Conservation (phyloP, 2,888 invertebrate species). For the Lasius fuliginosus region DNA sequence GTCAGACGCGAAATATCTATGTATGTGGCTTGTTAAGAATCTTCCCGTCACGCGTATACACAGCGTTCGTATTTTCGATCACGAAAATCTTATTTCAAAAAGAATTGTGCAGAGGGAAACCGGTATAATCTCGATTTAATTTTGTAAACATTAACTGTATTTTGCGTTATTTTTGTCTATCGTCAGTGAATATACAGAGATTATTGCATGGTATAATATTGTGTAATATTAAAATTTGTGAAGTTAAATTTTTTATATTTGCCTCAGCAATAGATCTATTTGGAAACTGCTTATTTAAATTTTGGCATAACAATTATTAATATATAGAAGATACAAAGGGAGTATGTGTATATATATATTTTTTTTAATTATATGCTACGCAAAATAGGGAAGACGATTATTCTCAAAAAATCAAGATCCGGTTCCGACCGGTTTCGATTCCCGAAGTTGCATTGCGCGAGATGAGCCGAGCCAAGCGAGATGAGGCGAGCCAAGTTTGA, state of each 20-base stretch:
- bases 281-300: neutral
- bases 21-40: conserved; percentile 68
- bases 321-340: neutral
- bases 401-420: neutral
- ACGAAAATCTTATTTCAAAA: neutral
- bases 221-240: neutral
- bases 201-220: neutral
- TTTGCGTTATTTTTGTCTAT: neutral
- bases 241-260: neutral
- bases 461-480: neutral
- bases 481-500: conserved; percentile 23
- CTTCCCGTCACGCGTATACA: conserved; percentile 24
- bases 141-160: neutral
- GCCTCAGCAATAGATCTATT: neutral
- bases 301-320: neutral
- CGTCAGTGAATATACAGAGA: neutral
- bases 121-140: neutral
- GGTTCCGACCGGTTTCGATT: neutral
- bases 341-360: neutral
- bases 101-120: neutral
- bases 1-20: conserved; percentile 64
- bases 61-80: neutral
- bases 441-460: neutral
- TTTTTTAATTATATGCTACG: neutral
- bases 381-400: neutral